Percentiles rank a stretch among this genome's conserved stretches.
phyloP scores from a whole-genome alignment of 2,797 vertebrate species.

The Hafferia zeledoni region DNA sequence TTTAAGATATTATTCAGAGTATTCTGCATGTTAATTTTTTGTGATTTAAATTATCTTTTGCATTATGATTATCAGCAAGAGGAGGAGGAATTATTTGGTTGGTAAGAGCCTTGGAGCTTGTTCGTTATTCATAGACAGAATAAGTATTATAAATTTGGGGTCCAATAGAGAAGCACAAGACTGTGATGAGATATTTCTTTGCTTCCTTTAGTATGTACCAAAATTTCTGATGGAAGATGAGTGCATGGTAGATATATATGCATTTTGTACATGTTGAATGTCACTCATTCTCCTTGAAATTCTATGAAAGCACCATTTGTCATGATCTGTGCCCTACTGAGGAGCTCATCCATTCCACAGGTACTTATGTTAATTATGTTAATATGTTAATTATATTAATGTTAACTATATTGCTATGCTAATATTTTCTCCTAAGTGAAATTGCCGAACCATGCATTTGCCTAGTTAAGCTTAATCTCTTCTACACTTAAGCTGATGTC shows the following conservation, averaged over 20 bases:
- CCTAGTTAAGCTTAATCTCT: background rate
- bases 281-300: background rate
- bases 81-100: background rate
- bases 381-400: background rate
- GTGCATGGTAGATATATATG: background rate
- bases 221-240: background rate
- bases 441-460: background rate
- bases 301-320: background rate
- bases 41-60: background rate
- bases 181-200: background rate
- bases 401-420: background rate
- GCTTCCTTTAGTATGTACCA: background rate
- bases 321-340: background rate
- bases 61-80: slow-evolving; percentile 11
- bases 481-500: background rate
- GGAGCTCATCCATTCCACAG: background rate
- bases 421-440: background rate
- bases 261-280: background rate
- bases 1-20: background rate
- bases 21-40: background rate
- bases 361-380: background rate
- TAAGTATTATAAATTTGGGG: background rate
- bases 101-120: background rate
- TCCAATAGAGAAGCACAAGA: background rate
- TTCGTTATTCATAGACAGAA: background rate